Percentiles rank a stretch among this genome's conserved stretches.
Evolutionary conservation across 1,140 invertebrate species (phyloP).

Genomic region (Manduca sexta): DNA sequence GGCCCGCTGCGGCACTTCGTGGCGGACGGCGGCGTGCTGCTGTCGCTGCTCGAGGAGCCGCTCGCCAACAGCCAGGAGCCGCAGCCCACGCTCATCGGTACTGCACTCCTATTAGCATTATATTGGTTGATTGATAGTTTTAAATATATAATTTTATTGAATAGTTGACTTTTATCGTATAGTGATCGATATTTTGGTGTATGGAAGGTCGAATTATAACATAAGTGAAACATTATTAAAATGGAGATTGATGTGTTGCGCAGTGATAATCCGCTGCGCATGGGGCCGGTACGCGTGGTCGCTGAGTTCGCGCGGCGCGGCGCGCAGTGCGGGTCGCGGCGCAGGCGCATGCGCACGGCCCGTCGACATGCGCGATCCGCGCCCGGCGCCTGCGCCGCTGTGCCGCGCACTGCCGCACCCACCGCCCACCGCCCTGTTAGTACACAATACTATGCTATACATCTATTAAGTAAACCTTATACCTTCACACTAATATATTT

Average conservation of each 20-base stretch:
- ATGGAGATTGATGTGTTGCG: slow-evolving; percentile 29
- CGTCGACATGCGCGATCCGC: slow-evolving; percentile 50
- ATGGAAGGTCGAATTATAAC: too few relatives aligned
- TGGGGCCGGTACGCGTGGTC: slow-evolving; percentile 97
- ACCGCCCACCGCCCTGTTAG: slow-evolving; percentile 49
- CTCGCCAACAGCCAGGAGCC: slow-evolving; percentile 87
- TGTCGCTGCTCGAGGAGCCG: slow-evolving; percentile 93
- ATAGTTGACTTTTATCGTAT: too few relatives aligned
- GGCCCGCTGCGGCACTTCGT: slow-evolving; percentile 88
- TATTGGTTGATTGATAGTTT: too few relatives aligned
- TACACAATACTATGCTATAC: slow-evolving; percentile 9
- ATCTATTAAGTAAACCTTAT: not conserved
- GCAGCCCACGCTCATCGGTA: slow-evolving; percentile 81
- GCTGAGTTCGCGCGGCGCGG: slow-evolving; percentile 88
- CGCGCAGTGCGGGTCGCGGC: slow-evolving; percentile 74
- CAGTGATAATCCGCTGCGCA: slow-evolving; percentile 89
- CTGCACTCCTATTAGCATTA: too few relatives aligned
- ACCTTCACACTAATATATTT: not conserved
- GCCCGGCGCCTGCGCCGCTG: slow-evolving; percentile 38
- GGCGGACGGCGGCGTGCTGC: slow-evolving; percentile 89
- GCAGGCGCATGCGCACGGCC: slow-evolving; percentile 49
- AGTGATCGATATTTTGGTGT: too few relatives aligned
- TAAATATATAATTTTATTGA: too few relatives aligned
- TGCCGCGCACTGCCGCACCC: slow-evolving; percentile 49
- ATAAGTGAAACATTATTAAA: not conserved